Evolutionary conservation across 2,797 vertebrate species (phyloP), one percentile per base, ranked within the genome.

Genomic region (Choloepus didactylus): DNA sequence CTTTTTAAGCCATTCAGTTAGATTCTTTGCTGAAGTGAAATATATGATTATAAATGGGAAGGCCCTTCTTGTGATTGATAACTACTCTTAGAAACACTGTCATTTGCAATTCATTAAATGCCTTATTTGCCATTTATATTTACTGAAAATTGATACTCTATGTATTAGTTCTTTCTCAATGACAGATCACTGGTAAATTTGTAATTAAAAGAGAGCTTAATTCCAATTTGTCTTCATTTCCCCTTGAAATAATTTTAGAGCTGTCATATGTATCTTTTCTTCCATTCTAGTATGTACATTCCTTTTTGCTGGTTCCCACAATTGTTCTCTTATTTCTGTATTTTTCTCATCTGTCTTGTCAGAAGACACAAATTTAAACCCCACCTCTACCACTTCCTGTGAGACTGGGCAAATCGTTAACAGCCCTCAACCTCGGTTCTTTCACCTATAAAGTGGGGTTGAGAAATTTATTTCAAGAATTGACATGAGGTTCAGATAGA

Each of bases 41-140:
- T 95, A 93, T 86, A 82, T 23, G 89, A 91, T 94, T 94, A 96
- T 96, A 97, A 97, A 96, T 75, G 62, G 86, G 95, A 95, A 97
- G 87, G 95, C 70, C 77, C 70, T 96, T 64, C 91, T 95, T 3
- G 9, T 97, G 97, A 97, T 96, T 95, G 97, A 97, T 98, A 97
- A 96, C 95, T 89, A 97, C 87, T 91, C 51, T 97, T 97, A 96
- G 97, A 94, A 97, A 96, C 93, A 97, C 92, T 96, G 97, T 97
- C 95, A 96, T 97, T 98, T 97, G 94, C 91, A 97, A 97, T 98
- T 97, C 95, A 97, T 97, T 97, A 98, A 95, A 95, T 97, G 94
- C 87, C 97, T 96, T 97, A 94, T 98, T 98, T 97, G 97, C 96
- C 97, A 98, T 97, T 98, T 97, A 96, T 97, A 97, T 98, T 97